A percentile compares a stretch with the other conserved stretches of the same genome.
These are phyloP conservation scores for Trogon melanurus DNA, from an alignment of 2,113 vertebrate genomes.

Conservation along the genomic window DNA sequence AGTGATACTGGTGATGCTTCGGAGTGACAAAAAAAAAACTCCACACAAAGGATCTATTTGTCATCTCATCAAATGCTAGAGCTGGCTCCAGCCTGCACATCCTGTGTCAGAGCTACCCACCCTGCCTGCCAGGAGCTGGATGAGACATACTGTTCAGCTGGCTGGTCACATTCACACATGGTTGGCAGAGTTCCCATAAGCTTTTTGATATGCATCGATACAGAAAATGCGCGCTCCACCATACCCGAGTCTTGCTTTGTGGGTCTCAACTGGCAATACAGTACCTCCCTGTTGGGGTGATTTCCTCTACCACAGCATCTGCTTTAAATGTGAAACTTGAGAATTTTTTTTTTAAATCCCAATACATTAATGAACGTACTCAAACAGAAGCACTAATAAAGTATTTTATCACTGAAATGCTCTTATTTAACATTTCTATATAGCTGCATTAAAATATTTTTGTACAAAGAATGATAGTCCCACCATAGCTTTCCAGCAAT, in stretches of 20 bases:
- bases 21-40: not conserved
- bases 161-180: not conserved
- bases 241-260: not conserved
- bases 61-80: slow-evolving; percentile 16
- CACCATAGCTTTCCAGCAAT: slow-evolving; percentile 35
- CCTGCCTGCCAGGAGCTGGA: not conserved
- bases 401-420: slow-evolving; percentile 57
- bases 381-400: slow-evolving; percentile 51
- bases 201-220: not conserved
- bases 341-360: not conserved
- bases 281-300: not conserved
- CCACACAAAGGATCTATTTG: not conserved
- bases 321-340: not conserved
- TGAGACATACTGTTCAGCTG: not conserved
- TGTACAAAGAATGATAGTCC: not conserved
- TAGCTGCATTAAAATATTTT: slow-evolving; percentile 41
- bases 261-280: not conserved
- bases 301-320: not conserved
- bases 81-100: slow-evolving; percentile 6
- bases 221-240: not conserved
- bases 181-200: not conserved
- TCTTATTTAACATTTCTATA: slow-evolving; percentile 42
- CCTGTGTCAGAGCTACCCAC: not conserved
- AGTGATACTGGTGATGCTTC: slow-evolving; percentile 23
- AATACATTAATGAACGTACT: not conserved